Evolutionary conservation across 2,888 invertebrate species (phyloP).

Genomic region (Ophion slaviceki): DNA sequence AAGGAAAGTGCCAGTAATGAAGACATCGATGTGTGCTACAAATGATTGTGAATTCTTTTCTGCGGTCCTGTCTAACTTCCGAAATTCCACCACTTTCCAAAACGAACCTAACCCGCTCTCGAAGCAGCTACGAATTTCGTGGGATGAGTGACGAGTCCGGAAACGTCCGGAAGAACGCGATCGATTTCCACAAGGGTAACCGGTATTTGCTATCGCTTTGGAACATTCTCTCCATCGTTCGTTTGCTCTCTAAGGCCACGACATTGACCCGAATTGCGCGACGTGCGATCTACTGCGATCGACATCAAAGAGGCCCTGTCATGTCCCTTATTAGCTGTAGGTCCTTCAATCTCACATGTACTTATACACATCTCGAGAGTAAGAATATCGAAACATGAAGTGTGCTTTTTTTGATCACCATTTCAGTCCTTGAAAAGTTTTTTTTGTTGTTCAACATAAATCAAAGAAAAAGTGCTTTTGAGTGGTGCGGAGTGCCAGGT

Average conservation of each 20-base stretch:
- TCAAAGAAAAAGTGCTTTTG: neutral
- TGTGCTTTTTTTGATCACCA: neutral
- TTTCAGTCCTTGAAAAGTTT: neutral
- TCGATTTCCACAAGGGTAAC: conserved; percentile 77
- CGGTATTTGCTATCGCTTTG: conserved; percentile 62
- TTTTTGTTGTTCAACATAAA: neutral
- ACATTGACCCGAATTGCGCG: conserved; percentile 79
- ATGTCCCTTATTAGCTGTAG: neutral
- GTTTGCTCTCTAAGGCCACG: conserved; percentile 73
- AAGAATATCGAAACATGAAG: neutral
- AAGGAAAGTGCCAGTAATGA: too few species aligned
- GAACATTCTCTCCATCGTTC: conserved; percentile 56
- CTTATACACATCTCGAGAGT: neutral
- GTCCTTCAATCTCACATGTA: neutral
- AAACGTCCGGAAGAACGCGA: conserved; percentile 41
- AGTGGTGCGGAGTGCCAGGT: neutral
- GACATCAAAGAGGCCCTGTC: neutral
- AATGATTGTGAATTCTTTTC: neutral
- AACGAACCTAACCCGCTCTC: neutral
- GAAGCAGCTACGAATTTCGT: conserved; percentile 45
- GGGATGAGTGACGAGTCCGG: conserved; percentile 22
- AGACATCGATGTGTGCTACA: too few species aligned
- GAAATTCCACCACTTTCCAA: too few species aligned
- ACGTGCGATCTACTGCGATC: conserved; percentile 31
- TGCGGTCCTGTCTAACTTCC: neutral